Evolutionary conservation across 2,797 vertebrate species (phyloP).

Genomic region (Myotis pilosus): DNA sequence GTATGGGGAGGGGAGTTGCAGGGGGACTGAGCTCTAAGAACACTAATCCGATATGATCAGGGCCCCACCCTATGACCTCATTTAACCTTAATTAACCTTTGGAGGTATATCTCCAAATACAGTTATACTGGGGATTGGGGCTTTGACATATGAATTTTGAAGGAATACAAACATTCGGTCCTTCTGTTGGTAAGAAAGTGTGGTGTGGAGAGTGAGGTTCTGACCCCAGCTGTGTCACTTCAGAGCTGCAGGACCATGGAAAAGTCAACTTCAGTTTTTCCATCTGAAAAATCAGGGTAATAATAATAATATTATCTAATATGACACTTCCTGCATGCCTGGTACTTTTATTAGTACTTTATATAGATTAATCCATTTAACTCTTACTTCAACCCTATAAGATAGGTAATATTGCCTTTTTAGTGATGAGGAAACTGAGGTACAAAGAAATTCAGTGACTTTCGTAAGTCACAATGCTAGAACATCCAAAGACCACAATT

Average conservation of each 20-base stretch:
- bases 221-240: background rate
- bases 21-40: background rate
- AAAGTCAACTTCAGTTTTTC: background rate
- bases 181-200: background rate
- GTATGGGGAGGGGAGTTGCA: background rate
- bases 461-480: background rate
- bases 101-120: background rate
- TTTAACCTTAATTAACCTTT: background rate
- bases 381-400: background rate
- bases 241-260: background rate
- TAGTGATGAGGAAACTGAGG: background rate
- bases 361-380: background rate
- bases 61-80: background rate
- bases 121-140: background rate
- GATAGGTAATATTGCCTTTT: background rate
- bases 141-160: background rate
- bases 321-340: background rate
- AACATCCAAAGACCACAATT: background rate
- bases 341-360: background rate
- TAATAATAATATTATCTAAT: background rate
- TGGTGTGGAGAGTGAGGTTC: background rate
- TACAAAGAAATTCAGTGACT: background rate
- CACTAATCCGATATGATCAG: background rate
- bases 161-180: background rate
- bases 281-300: background rate